Evolutionary conservation across 2,888 invertebrate species (phyloP).

Genomic region (Rotaria sp.): DNA sequence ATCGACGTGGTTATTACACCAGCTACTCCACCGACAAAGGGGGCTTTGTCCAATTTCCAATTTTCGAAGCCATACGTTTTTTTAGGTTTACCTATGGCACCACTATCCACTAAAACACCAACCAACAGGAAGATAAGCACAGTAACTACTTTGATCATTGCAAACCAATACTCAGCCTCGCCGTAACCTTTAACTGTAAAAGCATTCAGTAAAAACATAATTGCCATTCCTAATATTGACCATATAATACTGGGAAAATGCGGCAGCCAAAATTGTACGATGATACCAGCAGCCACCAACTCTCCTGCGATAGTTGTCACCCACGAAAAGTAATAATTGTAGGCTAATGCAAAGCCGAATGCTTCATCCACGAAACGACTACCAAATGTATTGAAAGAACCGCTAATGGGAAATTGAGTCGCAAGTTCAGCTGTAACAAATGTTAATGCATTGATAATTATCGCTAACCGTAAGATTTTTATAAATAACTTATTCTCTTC

Average conservation of each 20-base stretch:
- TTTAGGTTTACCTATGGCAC: not conserved
- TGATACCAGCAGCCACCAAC: not conserved
- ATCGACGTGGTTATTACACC: not conserved
- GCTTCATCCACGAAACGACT: slow-evolving; percentile 18
- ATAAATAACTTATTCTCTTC: too few relatives aligned
- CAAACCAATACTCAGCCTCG: slow-evolving; percentile 17
- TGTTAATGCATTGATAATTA: too few relatives aligned
- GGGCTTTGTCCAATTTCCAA: not conserved
- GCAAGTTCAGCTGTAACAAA: not conserved
- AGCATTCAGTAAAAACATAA: not conserved
- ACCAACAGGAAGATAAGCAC: not conserved
- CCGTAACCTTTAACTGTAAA: slow-evolving; percentile 4
- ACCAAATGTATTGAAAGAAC: not conserved
- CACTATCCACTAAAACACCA: not conserved
- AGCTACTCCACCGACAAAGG: not conserved
- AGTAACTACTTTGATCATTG: not conserved
- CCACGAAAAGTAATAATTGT: slow-evolving; percentile 12
- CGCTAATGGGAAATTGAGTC: not conserved
- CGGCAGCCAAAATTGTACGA: not conserved
- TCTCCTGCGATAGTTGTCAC: not conserved
- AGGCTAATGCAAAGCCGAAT: not conserved
- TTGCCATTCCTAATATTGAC: not conserved
- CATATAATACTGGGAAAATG: not conserved
- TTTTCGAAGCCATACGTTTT: not conserved
- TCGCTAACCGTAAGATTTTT: not conserved